Conservation (phyloP, 2,888 invertebrate genomes). For the Apamea anceps region DNA sequence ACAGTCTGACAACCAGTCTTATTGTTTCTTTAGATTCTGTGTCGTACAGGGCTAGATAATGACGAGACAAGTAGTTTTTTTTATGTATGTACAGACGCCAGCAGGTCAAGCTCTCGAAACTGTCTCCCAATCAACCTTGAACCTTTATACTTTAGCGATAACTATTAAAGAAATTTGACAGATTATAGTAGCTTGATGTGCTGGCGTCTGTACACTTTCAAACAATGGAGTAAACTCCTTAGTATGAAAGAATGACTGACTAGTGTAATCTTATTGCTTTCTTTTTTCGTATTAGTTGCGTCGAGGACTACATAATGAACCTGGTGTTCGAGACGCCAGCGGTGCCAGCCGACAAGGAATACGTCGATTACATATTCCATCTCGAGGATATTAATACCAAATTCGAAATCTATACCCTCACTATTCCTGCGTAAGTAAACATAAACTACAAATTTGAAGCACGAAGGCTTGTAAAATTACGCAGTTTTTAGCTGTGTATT, state of each 20-base stretch:
- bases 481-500: neutral
- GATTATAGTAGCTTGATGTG: too few species aligned
- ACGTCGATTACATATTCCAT: slow-evolving; percentile 82
- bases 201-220: neutral
- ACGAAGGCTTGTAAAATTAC: neutral
- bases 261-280: neutral
- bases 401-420: slow-evolving; percentile 86
- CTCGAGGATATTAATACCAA: slow-evolving; percentile 86
- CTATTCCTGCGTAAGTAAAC: slow-evolving; percentile 82
- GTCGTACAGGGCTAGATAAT: too few species aligned
- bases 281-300: slow-evolving; percentile 75
- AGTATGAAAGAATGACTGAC: too few species aligned
- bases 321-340: slow-evolving; percentile 87
- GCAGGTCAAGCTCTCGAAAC: too few species aligned
- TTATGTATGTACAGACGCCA: too few species aligned
- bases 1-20: neutral
- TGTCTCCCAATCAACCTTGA: too few species aligned
- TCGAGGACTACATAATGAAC: slow-evolving; percentile 89
- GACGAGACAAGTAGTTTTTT: too few species aligned
- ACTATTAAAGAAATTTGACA: too few species aligned
- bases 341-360: slow-evolving; percentile 81
- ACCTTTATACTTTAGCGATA: too few species aligned
- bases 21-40: too few species aligned
- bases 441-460: neutral
- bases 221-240: neutral